These are phyloP conservation scores for Varanus komodoensis DNA, from an alignment of 2,113 vertebrate species.

Conservation along the genomic window DNA sequence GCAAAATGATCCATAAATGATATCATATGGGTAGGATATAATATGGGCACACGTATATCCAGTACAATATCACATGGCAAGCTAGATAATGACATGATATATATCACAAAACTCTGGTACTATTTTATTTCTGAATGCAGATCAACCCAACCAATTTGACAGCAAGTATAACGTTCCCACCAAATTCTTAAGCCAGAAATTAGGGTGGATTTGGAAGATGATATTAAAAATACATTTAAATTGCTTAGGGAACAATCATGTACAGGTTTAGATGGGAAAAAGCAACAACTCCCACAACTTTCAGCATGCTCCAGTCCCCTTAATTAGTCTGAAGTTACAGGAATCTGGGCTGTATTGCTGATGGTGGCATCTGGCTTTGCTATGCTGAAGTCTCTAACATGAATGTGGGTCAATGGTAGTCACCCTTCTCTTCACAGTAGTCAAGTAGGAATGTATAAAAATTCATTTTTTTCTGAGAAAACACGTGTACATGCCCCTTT, in stretches of 20 bases:
- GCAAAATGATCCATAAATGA: neutral
- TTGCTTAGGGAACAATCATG: too few species aligned
- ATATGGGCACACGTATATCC: neutral
- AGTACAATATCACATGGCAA: neutral
- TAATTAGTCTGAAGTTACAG: neutral
- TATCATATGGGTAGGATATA: neutral
- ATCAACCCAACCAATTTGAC: neutral
- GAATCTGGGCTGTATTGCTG: neutral
- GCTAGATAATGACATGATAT: neutral
- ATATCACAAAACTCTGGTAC: neutral
- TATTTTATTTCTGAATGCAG: neutral
- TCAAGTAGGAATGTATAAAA: too few species aligned
- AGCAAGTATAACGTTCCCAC: neutral
- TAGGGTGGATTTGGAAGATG: neutral
- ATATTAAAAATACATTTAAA: neutral
- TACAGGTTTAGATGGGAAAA: too few species aligned
- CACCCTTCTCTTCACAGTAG: neutral
- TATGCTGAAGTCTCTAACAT: neutral
- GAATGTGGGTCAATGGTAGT: neutral
- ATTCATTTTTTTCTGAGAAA: too few species aligned
- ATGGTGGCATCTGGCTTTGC: neutral
- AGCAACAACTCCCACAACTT: too few species aligned
- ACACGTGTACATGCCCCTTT: too few species aligned
- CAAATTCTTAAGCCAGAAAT: neutral
- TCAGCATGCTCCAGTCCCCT: too few species aligned